Base-by-base conservation (phyloP, 1,140 invertebrate genomes). In the Eurosta solidaginis region DNA sequence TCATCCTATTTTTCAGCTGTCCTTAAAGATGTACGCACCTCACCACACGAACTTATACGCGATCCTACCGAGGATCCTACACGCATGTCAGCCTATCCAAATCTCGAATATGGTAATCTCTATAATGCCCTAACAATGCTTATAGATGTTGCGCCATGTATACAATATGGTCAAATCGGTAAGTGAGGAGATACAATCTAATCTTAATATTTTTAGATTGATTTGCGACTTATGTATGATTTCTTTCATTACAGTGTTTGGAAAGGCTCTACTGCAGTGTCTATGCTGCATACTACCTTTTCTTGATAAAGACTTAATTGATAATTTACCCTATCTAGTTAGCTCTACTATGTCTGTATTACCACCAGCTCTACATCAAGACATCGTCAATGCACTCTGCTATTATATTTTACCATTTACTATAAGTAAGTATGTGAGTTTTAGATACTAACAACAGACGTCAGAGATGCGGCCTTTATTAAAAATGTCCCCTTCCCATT, bases 351-450 rank as follows among this genome's bases (percentile, higher is more conserved):
- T 99, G 81, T 95, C 96, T 59, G 94, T 97, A 45, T 92, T 99
- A 82, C 98, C 98, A 3, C 91, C 91, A 52, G 92, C 94, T 74
- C 89, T 99, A 40, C 97, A 99, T 88, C 96, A 97, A 88, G 96
- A 98, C 82, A 96, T 99, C 79, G 92, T 99, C 36, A 96, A 99
- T 87, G 91, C 97, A 77, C 91, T 99, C 14, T 98, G 97, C 88
- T 98, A 96, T 85, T 97, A 98, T 88, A 94, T 99, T 85, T 89
- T 99, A 74, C 98, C 98, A 6, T 98, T 98, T 88, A 98, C 97
- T 42, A 94, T 99, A 82, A 93, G 96, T 97, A 91, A 92, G 92
- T 92, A 78, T 2, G 22, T 68, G 49, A 14, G 44, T 27, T 63
- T 54, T 42, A 2, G 3, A 36, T 78, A 42, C 17, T 3, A 0